These are phyloP conservation scores for Enteromius viviparus DNA, from an alignment of 2,797 vertebrate genomes.

Conservation along the genomic window DNA sequence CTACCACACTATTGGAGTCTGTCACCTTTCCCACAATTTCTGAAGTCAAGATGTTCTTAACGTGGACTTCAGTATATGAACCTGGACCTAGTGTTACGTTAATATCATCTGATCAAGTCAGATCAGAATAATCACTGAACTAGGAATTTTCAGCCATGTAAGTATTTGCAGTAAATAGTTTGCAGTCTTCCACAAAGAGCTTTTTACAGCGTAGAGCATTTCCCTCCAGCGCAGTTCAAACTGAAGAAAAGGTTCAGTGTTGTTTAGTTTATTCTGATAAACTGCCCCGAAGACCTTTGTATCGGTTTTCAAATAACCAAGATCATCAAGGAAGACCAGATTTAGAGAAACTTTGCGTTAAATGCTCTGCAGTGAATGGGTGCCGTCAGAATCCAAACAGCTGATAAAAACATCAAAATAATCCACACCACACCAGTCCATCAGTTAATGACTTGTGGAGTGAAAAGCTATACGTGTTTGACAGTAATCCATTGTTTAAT, in stretches of 20 bases:
- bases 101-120: background rate
- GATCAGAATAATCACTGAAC: background rate
- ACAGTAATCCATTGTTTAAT: background rate
- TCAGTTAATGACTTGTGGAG: background rate
- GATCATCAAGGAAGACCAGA: too few relatives aligned
- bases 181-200: background rate
- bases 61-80: background rate
- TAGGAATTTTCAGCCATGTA: background rate
- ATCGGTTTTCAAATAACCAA: background rate
- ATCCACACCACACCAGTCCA: background rate
- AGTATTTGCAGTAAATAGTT: background rate
- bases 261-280: background rate
- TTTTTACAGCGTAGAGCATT: background rate
- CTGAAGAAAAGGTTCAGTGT: background rate
- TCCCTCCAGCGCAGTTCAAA: background rate
- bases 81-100: background rate
- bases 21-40: background rate
- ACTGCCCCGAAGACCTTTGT: background rate
- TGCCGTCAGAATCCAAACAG: background rate
- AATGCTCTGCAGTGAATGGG: background rate
- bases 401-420: background rate
- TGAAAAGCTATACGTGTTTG: background rate
- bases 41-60: background rate
- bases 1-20: background rate
- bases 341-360: background rate